Evolutionary conservation across 2,113 vertebrate species (phyloP).

Genomic region (Dasyurus viverrinus): DNA sequence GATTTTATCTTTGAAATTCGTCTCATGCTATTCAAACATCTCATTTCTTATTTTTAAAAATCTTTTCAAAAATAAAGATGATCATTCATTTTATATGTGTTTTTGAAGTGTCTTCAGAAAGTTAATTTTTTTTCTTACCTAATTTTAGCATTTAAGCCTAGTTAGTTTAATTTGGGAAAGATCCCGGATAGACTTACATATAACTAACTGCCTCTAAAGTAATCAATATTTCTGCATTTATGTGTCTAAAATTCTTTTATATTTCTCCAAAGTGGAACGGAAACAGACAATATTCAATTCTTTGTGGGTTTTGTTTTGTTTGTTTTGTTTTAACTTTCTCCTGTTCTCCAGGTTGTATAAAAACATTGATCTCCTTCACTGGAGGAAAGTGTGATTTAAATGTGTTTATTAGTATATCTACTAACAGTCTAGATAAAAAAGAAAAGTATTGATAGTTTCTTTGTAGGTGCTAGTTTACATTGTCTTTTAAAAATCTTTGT

Average conservation of each 20-base stretch:
- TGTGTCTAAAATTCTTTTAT: constrained; percentile 59
- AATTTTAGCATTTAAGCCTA: constrained; percentile 44
- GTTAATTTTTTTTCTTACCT: constrained; percentile 55
- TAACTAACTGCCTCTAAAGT: constrained; percentile 22
- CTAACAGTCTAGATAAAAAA: constrained; percentile 31
- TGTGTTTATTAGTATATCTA: constrained; percentile 43
- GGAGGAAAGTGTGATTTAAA: constrained; percentile 19
- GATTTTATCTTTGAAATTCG: constrained; percentile 60
- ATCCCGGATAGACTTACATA: constrained; percentile 2
- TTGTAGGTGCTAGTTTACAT: neutral
- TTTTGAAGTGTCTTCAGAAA: constrained; percentile 38
- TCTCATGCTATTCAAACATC: constrained; percentile 47
- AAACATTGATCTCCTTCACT: constrained; percentile 45
- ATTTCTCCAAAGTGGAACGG: constrained; percentile 4
- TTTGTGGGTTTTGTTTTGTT: constrained; percentile 64
- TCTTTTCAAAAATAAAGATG: constrained; percentile 56
- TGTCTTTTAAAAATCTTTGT: neutral
- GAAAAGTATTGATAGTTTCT: neutral
- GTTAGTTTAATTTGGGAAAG: constrained; percentile 28
- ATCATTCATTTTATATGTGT: constrained; percentile 30
- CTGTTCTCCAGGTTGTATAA: constrained; percentile 14
- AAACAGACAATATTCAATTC: constrained; percentile 41
- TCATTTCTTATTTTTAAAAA: constrained; percentile 34
- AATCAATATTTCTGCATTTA: constrained; percentile 67
- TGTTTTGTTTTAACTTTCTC: constrained; percentile 65